Conservation (phyloP, 2,113 vertebrate genomes). For the Myrmecobius fasciatus region DNA sequence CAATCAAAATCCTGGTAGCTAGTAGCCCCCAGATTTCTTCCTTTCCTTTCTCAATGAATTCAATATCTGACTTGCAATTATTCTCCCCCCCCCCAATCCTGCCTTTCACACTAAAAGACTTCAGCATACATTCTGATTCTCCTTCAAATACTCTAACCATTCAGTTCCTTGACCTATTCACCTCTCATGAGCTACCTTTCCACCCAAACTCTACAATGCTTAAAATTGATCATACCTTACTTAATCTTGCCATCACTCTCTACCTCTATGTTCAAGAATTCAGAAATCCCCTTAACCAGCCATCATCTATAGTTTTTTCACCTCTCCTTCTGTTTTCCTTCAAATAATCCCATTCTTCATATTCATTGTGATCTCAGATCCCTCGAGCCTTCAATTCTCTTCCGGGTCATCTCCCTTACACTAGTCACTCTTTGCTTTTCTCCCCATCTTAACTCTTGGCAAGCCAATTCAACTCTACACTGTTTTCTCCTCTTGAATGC, state of each 20-base stretch:
- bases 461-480: neutral
- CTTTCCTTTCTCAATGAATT: neutral
- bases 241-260: too few relatives aligned
- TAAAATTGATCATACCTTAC: too few relatives aligned
- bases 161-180: too few relatives aligned
- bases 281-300: neutral
- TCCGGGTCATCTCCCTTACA: neutral
- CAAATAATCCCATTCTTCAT: neutral
- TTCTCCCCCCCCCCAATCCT: neutral
- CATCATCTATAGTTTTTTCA: neutral
- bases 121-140: too few relatives aligned
- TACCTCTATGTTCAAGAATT: neutral
- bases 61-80: neutral
- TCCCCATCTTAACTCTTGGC: neutral
- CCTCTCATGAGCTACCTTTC: too few relatives aligned
- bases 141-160: too few relatives aligned
- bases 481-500: neutral
- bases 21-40: neutral
- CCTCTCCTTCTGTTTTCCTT: neutral
- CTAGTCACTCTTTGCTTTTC: neutral
- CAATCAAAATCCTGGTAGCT: neutral
- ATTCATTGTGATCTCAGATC: neutral
- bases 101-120: too few relatives aligned
- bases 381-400: neutral
- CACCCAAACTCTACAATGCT: too few relatives aligned